Conservation (phyloP, 2,888 invertebrate genomes). For the Cryptops parisi region DNA sequence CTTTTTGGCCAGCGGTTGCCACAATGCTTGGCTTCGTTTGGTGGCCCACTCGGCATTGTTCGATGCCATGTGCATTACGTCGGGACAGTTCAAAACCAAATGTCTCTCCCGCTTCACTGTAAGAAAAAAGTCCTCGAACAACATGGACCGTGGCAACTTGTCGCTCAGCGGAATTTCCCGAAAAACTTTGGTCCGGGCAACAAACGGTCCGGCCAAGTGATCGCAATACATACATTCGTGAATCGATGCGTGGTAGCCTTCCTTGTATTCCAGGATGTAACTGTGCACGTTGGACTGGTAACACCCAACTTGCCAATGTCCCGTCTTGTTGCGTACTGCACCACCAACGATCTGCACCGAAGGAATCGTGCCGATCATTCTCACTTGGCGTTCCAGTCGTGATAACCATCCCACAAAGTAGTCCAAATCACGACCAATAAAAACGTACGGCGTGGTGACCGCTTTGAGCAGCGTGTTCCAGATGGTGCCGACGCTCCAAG, state of each 20-base stretch:
- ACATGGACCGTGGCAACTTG: slow-evolving; percentile 17
- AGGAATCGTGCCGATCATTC: slow-evolving; percentile 21
- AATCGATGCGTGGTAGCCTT: slow-evolving; percentile 22
- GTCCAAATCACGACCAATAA: slow-evolving; percentile 23
- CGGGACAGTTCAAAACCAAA: slow-evolving; percentile 14
- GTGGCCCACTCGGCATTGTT: neutral
- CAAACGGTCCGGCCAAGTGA: slow-evolving; percentile 5
- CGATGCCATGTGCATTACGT: neutral
- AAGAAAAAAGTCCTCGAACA: slow-evolving; percentile 14
- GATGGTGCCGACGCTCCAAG: neutral
- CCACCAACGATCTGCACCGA: slow-evolving; percentile 21
- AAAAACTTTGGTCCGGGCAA: slow-evolving; percentile 19
- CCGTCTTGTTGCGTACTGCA: slow-evolving; percentile 19
- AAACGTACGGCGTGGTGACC: slow-evolving; percentile 24
- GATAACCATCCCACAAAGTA: slow-evolving; percentile 22
- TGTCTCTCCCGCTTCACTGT: neutral
- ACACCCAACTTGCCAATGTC: slow-evolving; percentile 27
- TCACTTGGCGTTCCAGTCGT: slow-evolving; percentile 24
- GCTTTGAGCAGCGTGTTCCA: slow-evolving; percentile 22
- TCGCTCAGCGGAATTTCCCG: slow-evolving; percentile 20
- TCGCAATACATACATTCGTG: slow-evolving; percentile 13
- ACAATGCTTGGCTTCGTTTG: neutral
- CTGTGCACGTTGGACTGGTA: slow-evolving; percentile 24
- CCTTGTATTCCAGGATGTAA: slow-evolving; percentile 23
- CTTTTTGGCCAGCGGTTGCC: neutral